Evolutionary conservation across 2,113 vertebrate species (phyloP).

Genomic region (Neolamprologus sp.): DNA sequence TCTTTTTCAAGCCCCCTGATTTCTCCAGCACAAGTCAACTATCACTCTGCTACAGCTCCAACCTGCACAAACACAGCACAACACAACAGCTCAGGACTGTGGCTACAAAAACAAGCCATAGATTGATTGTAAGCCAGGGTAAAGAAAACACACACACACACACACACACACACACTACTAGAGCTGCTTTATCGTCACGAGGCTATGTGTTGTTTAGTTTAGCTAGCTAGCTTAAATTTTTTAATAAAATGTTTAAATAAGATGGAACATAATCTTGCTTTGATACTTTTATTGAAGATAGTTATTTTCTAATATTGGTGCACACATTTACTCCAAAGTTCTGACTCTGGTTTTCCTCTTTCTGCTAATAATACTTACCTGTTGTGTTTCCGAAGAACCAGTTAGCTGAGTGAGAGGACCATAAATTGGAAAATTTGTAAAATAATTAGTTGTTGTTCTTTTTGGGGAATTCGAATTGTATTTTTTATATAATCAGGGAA

Average conservation of each 20-base stretch:
- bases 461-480: neutral
- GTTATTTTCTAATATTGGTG: neutral
- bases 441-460: neutral
- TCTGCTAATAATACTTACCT: neutral
- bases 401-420: too few relatives aligned
- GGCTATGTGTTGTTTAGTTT: neutral
- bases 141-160: neutral
- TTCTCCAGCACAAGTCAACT: neutral
- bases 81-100: neutral
- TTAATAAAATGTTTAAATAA: neutral
- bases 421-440: neutral
- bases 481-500: neutral
- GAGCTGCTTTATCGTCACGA: fast-evolving
- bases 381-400: fast-evolving
- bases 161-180: neutral
- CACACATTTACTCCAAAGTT: neutral
- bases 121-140: neutral
- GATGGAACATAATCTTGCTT: neutral
- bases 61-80: neutral
- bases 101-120: fast-evolving
- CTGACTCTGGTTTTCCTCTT: neutral
- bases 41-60: neutral
- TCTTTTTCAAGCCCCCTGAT: neutral
- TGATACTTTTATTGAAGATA: neutral
- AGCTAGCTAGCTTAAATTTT: neutral